A percentile compares a stretch with the other conserved stretches of the same genome.
phyloP scores from a whole-genome alignment of 2,888 invertebrate species.

The Eristalis pertinax region DNA sequence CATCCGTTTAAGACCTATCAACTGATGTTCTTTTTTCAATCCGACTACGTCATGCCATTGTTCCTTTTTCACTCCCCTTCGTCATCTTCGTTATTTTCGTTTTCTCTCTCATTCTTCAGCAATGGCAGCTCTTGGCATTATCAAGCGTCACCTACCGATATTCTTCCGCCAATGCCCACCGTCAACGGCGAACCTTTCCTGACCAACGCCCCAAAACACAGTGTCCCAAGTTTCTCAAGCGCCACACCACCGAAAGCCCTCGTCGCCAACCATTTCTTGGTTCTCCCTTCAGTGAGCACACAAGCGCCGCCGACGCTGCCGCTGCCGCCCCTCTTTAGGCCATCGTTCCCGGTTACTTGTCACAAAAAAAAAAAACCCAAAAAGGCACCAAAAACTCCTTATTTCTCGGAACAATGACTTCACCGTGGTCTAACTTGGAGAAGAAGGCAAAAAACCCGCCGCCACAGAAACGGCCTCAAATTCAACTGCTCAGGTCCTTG shows the following conservation, averaged over 20 bases:
- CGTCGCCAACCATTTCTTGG: slow-evolving; percentile 2
- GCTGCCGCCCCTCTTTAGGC: background rate
- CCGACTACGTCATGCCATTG: too few relatives aligned
- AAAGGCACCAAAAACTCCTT: slow-evolving; percentile 32
- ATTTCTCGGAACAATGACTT: slow-evolving; percentile 67
- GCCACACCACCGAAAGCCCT: background rate
- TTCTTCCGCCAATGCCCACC: slow-evolving; percentile 18
- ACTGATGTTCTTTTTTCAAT: too few relatives aligned
- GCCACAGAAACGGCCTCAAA: slow-evolving; percentile 16
- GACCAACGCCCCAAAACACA: slow-evolving; percentile 65
- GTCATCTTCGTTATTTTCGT: background rate
- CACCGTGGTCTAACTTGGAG: slow-evolving; percentile 34
- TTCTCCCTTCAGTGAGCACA: background rate
- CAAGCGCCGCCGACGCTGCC: background rate
- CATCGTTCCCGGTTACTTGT: background rate
- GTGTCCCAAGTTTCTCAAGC: slow-evolving; percentile 45
- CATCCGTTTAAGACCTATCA: too few relatives aligned
- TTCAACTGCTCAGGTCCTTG: slow-evolving; percentile 38
- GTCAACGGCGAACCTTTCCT: slow-evolving; percentile 51
- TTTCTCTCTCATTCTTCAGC: slow-evolving; percentile 29
- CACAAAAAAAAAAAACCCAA: background rate
- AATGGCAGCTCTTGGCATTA: slow-evolving; percentile 34
- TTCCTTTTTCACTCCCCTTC: background rate
- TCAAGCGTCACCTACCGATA: slow-evolving; percentile 51
- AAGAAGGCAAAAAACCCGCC: slow-evolving; percentile 3